Evolutionary conservation across 2,888 invertebrate species (phyloP), one percentile per base, ranked within the genome.

Genomic region (Epirrita christyi): DNA sequence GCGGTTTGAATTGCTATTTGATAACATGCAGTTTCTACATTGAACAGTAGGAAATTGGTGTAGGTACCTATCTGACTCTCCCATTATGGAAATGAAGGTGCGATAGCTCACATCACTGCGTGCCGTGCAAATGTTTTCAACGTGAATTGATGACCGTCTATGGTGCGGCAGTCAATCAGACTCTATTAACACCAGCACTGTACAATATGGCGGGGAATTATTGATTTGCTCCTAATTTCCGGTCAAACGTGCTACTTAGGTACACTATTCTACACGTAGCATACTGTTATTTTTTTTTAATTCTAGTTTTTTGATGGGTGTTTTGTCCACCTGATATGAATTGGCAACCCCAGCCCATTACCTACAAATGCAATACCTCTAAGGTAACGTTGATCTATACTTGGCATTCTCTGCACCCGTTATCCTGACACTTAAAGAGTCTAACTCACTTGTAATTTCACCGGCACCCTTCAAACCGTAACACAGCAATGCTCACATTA

Each of bases 141-240:
- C 64, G 58, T 54, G 54, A 58, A 67, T 64, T 64, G 63, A 67
- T 67, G 56, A 56, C 52, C 56, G 32, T 32, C 37, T 57, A 53
- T 59, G 50, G 50, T 69, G 56, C 69, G 69, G 61, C 66, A 81
- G 77, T 83, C 86, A 83, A 88, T 89, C 88, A 86, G 81, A 82
- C 78, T 74, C 76, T 71, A 88, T 87, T 87, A 84, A 76, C 62
- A 67, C 65, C 67, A 66, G 72, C 75, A 72, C 72, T 72, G 80
- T 80, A 77, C 79, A 78, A 76, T 73, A 72, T 72, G 73, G 74
- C 75, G 86, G 2, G 87, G 87, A 87, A 87, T 90, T 87, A 89
- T 88, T 82, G 89, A 89, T 86, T 88, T 81, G 85, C 70, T 73
- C 73, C 85, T 87, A 88, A 89, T 90, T 83, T 90, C 89, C 90